Conservation (phyloP, 2,113 vertebrate genomes). For the Aptenodytes forsteri region DNA sequence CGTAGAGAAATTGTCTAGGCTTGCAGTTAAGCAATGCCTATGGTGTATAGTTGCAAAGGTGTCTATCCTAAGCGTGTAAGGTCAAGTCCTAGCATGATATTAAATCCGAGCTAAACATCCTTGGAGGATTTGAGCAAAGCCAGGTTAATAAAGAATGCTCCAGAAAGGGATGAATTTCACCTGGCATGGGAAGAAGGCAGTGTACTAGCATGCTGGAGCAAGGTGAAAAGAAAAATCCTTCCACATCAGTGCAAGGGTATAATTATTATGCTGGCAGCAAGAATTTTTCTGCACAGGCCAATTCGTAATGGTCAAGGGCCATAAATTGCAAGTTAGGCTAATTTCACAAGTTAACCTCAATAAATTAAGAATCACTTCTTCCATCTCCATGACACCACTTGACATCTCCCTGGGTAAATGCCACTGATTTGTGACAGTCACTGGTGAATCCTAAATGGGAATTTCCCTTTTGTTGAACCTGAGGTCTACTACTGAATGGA, state of each 20-base stretch:
- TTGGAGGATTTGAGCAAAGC: not conserved
- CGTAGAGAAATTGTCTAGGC: not conserved
- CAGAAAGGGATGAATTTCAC: not conserved
- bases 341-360: slow-evolving; percentile 48
- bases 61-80: not conserved
- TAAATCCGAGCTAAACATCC: not conserved
- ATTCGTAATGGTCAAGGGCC: slow-evolving; percentile 5
- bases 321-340: slow-evolving; percentile 34
- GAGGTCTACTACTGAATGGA: not conserved
- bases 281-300: not conserved
- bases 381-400: not conserved
- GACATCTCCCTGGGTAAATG: not conserved
- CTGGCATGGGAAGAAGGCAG: not conserved
- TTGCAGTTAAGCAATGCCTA: not conserved
- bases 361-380: slow-evolving; percentile 30
- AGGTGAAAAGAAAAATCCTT: slow-evolving; percentile 4
- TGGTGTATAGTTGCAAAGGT: not conserved
- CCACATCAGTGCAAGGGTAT: not conserved
- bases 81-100: not conserved
- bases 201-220: not conserved
- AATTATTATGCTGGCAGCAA: not conserved
- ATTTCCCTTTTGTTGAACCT: not conserved
- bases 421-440: not conserved
- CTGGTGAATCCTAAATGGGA: not conserved
- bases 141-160: not conserved